Conservation (phyloP, 2,113 vertebrate genomes). For the Spizaetus ornatus region DNA sequence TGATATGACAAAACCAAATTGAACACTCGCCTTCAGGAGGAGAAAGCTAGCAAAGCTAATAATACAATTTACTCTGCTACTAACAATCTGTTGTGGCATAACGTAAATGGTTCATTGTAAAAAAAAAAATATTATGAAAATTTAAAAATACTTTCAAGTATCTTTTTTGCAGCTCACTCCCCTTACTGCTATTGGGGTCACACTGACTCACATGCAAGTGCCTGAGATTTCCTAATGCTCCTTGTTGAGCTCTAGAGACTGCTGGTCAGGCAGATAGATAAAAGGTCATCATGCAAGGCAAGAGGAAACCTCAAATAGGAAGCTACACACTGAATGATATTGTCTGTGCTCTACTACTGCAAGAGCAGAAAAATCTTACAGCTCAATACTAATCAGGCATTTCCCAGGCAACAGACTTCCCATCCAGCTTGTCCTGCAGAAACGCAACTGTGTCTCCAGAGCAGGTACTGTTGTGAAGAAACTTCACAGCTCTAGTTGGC, state of each 20-base stretch:
- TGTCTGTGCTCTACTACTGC: not conserved
- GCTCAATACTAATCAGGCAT: not conserved
- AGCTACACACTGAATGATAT: not conserved
- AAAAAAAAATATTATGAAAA: not conserved
- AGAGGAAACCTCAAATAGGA: not conserved
- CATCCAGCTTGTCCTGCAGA: not conserved
- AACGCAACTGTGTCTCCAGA: not conserved
- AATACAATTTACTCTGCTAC: constrained; percentile 7
- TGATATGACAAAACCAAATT: constrained; percentile 45
- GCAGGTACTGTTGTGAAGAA: rapidly evolving
- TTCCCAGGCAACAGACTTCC: not conserved
- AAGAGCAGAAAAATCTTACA: not conserved
- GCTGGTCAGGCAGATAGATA: not conserved
- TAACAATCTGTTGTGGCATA: constrained; percentile 43
- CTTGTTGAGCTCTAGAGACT: not conserved
- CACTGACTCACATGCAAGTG: rapidly evolving
- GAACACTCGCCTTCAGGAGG: constrained; percentile 40
- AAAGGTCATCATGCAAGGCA: not conserved
- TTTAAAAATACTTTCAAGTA: not conserved
- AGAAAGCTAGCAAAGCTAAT: constrained; percentile 54
- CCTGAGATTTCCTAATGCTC: not conserved
- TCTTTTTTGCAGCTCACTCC: not conserved
- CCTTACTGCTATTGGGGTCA: not conserved
- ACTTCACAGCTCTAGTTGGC: not conserved
- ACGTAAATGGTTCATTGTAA: rapidly evolving